Percentiles rank a stretch among this genome's conserved stretches.
Evolutionary conservation across 2,797 vertebrate genomes (phyloP).

Genomic region (Halcyon chelicuti): DNA sequence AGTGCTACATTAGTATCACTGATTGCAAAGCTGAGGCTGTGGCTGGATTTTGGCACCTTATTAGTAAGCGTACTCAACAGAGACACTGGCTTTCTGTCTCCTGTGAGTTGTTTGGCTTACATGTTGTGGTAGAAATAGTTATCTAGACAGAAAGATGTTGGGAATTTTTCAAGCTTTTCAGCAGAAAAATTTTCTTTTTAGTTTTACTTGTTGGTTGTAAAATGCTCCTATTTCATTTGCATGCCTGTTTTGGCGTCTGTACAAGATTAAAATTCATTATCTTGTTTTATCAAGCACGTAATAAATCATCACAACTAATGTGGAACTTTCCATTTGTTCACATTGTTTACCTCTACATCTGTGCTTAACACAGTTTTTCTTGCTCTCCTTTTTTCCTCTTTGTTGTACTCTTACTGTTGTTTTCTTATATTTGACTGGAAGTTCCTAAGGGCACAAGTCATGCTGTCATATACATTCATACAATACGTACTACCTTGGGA

Average conservation of each 20-base stretch:
- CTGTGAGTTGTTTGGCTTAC: not conserved
- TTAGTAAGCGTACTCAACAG: not conserved
- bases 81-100: not conserved
- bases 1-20: not conserved
- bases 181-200: not conserved
- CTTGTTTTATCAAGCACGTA: slow-evolving; percentile 17
- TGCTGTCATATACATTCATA: not conserved
- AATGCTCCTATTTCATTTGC: not conserved
- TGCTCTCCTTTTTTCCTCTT: not conserved
- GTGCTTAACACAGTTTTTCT: not conserved
- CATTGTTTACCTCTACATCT: not conserved
- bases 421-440: not conserved
- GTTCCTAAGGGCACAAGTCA: not conserved
- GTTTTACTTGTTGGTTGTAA: not conserved
- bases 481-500: not conserved
- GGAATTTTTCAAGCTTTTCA: not conserved
- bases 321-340: not conserved
- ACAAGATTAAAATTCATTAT: not conserved
- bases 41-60: not conserved
- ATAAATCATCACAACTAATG: slow-evolving; percentile 15
- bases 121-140: not conserved
- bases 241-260: not conserved
- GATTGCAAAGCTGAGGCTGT: not conserved
- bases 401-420: not conserved
- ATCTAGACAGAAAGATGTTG: not conserved